A percentile compares a stretch with the other conserved stretches of the same genome.
phyloP scores from a whole-genome alignment of 2,113 vertebrate species.

The Toxotes jaculatrix region DNA sequence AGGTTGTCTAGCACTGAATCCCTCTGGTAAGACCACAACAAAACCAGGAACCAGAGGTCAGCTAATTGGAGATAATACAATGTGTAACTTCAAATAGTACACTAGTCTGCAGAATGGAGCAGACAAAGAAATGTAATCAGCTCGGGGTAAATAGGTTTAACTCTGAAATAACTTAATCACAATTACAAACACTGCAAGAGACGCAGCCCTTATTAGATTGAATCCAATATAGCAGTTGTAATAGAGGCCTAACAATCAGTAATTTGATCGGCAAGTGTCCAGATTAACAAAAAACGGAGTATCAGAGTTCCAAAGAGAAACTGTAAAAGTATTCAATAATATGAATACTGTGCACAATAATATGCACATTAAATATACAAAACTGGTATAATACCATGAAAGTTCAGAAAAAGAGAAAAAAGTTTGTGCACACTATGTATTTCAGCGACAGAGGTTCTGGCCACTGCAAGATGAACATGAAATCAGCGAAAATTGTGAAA shows the following conservation, averaged over 20 bases:
- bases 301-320: not conserved
- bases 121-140: conserved; percentile 1
- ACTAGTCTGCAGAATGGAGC: not conserved
- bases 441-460: no score
- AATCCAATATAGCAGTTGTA: not conserved
- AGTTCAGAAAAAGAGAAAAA: not conserved
- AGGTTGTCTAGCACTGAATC: conserved; percentile 10
- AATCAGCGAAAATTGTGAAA: no score
- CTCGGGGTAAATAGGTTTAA: not conserved
- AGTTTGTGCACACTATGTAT: no score
- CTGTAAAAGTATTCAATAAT: not conserved
- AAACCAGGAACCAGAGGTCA: conserved; percentile 19
- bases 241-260: not conserved
- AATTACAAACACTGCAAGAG: not conserved
- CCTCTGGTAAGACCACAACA: conserved; percentile 31
- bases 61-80: conserved; percentile 5
- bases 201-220: not conserved
- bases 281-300: not conserved
- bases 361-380: not conserved
- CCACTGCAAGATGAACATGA: no score
- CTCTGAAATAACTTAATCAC: not conserved
- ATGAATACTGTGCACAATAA: no score
- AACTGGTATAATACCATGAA: not conserved
- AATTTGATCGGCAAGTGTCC: not conserved
- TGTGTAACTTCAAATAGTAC: conserved; percentile 8